Evolutionary conservation across 2,797 vertebrate genomes (phyloP).

Genomic region (Cynopterus sphinx): DNA sequence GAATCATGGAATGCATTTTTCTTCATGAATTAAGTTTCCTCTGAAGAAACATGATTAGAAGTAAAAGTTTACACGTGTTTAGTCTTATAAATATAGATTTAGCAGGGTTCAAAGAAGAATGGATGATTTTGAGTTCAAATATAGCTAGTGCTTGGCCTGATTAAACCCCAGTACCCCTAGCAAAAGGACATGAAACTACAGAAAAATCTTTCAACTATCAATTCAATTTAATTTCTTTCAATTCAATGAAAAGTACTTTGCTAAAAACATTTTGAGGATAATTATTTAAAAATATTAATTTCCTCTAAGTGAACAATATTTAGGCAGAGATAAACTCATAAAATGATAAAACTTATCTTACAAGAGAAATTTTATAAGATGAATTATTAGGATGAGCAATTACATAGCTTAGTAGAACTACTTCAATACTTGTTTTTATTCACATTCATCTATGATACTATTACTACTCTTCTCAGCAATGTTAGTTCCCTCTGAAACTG

Average conservation of each 20-base stretch:
- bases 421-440: not conserved
- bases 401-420: not conserved
- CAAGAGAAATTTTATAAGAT: not conserved
- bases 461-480: not conserved
- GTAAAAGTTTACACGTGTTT: not conserved
- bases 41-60: not conserved
- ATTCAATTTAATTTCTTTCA: not conserved
- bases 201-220: not conserved
- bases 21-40: not conserved
- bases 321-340: not conserved
- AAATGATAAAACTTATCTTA: not conserved
- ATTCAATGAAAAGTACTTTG: not conserved
- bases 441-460: not conserved
- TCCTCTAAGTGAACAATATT: not conserved
- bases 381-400: not conserved
- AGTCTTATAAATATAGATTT: no score
- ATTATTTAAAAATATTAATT: not conserved
- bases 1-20: not conserved
- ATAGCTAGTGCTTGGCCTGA: not conserved
- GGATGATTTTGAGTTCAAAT: not conserved
- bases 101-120: not conserved
- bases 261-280: not conserved
- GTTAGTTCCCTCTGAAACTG: not conserved
- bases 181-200: not conserved
- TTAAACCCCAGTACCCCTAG: not conserved